Base-by-base conservation (phyloP, 2,113 vertebrate genomes). In the Terrapene triunguis region DNA sequence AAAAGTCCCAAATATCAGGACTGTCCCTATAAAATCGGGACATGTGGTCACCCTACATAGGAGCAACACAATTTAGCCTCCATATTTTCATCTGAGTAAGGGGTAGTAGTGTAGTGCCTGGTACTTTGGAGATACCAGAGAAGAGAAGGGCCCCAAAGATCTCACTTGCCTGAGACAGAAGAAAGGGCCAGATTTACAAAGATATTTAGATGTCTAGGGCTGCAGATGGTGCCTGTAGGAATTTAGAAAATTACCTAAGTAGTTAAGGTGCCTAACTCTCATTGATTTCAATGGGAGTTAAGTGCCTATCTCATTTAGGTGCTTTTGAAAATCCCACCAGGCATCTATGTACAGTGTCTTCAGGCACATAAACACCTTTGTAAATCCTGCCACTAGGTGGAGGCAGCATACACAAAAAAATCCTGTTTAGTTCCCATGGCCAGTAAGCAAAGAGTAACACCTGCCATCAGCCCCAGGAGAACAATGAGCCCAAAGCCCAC, bases 51-150 rank as follows among this genome's bases (percentile, higher is more conserved):
- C n/a, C n/a, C n/a, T n/a, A n/a, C n/a, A 94, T 94, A 53, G 51
- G 82, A 94, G 89, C 38, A 89, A 85, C 69, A 93, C 92, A 90
- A 87, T 92, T 95, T 92, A 32, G 82, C 94, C 59, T 13, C n/a
- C 80, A 42, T 89, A 93, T 95, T 93, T 35, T 19, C 62, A n/a
- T 69, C 35, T 69, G 35, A 69, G 29, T 32, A 62, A 62, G 59
- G 59, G 59, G 16, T 35, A n/a, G 62, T 65, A n/a, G 62, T n/a
- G 62, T 69, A 21, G 62, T n/a, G 62, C 16, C 17, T n/a, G 35
- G 16, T 19, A 69, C 32, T 69, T 65, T n/a, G 62, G 62, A 69
- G 62, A n/a, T n/a, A n/a, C 35, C 16, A 69, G 17, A 19, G 62
- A 69, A 69, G 35, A 69, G 35, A 17, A n/a, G 29, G 62, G 16